phyloP scores from a whole-genome alignment of 1,140 invertebrate genomes.

The Dysdera silvatica region DNA sequence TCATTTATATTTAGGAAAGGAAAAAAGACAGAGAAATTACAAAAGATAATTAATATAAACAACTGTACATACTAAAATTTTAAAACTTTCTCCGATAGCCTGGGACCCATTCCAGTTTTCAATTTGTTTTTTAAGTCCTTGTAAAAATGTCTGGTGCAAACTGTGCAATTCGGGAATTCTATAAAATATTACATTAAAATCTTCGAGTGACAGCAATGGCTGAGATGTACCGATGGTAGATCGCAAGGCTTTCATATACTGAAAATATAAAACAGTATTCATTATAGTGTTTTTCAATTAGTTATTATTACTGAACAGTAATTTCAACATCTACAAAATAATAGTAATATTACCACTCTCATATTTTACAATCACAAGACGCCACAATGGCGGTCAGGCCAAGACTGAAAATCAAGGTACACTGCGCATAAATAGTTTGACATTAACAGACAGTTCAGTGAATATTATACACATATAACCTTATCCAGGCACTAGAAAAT shows the following conservation, averaged over 20 bases:
- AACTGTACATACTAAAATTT: slow-evolving; percentile 50
- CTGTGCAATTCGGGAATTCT: slow-evolving; percentile 80
- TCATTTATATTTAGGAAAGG: background rate
- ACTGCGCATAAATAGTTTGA: too few species aligned
- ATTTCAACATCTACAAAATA: too few species aligned
- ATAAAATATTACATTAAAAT: slow-evolving; percentile 84
- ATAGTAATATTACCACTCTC: too few species aligned
- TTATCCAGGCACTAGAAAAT: too few species aligned
- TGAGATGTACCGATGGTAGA: slow-evolving; percentile 77
- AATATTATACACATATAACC: too few species aligned
- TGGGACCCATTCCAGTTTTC: slow-evolving; percentile 61
- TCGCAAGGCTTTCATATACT: slow-evolving; percentile 89
- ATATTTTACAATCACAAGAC: too few species aligned
- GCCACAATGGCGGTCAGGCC: too few species aligned
- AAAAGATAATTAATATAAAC: background rate
- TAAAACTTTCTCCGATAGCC: slow-evolving; percentile 70
- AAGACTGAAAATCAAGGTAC: too few species aligned
- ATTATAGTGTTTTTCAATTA: too few species aligned
- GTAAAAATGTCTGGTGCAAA: slow-evolving; percentile 71
- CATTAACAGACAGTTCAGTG: too few species aligned
- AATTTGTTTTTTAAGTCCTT: slow-evolving; percentile 56
- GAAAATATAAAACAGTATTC: slow-evolving; percentile 39
- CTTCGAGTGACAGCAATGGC: slow-evolving; percentile 77
- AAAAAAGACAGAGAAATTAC: background rate
- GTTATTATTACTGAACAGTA: too few species aligned